These are phyloP conservation scores for Chunga burmeisteri DNA, from an alignment of 2,113 vertebrate species.

Conservation along the genomic window DNA sequence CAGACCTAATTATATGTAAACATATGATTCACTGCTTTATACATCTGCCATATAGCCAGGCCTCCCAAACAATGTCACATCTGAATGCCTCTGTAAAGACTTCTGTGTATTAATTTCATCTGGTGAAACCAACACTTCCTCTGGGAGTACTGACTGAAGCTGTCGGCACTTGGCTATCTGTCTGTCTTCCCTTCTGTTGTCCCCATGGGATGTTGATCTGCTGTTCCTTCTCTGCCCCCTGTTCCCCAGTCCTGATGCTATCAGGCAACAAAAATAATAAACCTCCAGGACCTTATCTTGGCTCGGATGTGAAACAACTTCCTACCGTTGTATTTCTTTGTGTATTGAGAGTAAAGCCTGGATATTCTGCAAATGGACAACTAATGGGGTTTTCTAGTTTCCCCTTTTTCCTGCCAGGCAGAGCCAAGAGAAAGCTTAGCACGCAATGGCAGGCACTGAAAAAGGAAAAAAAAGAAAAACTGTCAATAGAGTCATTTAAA, in stretches of 20 bases:
- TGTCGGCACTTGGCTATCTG: conserved; percentile 77
- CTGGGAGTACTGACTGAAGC: conserved; percentile 79
- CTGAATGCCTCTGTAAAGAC: conserved; percentile 71
- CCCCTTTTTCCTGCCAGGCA: conserved; percentile 68
- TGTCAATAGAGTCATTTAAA: conserved; percentile 46
- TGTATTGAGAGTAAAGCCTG: conserved; percentile 66
- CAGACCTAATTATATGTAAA: conserved; percentile 73
- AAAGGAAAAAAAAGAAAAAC: conserved; percentile 19
- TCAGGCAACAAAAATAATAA: conserved; percentile 87
- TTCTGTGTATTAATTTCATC: conserved; percentile 75
- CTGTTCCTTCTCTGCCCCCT: conserved; percentile 64
- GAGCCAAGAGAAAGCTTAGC: conserved; percentile 58
- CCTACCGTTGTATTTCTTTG: conserved; percentile 73
- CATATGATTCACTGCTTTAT: conserved; percentile 70
- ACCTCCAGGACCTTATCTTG: conserved; percentile 86
- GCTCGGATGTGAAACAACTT: conserved; percentile 87
- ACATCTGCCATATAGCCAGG: conserved; percentile 71
- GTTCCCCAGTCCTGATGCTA: conserved; percentile 81
- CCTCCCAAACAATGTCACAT: conserved; percentile 75
- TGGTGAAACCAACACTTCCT: conserved; percentile 81
- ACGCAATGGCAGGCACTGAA: conserved; percentile 34
- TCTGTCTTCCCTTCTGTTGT: conserved; percentile 70
- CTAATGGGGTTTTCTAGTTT: conserved; percentile 69
- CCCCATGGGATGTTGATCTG: conserved; percentile 66
- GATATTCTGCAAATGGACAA: conserved; percentile 66